Evolutionary conservation across 2,888 invertebrate genomes (phyloP), one percentile per base, ranked within the genome.

Genomic region (Tridacna crocea): DNA sequence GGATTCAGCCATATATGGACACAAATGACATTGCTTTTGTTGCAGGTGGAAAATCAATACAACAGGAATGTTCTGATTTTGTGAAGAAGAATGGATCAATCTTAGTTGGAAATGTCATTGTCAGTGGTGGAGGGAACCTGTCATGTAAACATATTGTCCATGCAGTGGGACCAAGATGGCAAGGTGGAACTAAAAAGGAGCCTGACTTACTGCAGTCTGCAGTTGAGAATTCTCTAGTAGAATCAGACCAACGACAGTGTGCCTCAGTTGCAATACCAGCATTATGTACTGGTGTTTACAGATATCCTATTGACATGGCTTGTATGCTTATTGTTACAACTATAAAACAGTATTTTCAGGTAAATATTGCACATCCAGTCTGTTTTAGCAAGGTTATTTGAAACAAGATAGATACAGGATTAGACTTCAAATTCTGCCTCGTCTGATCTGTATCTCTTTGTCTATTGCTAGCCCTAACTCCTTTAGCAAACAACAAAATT

Each of bases 181-280:
- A 80, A 47, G 83, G 81, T 17, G 86, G 87, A 10, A 75, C 58
- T 15, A 74, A 84, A 19, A 74, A 77, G 22, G 88, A 88, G 73
- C 80, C 83, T 27, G 61, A 79, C 8, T 51, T 72, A 19, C 74
- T 88, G 0, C 36, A 75, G 46, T 75, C 80, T 17, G 83, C 82
- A 2, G 74, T 88, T 0, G 8, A 68, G 1, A 76, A 73, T 24
- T 86, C 84, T 81, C 19, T 88, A 51, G 77, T 79, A 58, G 72
- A 80, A 48, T 60, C 80, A 3, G 74, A 82, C 24, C 75, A 83
- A 46, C 73, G 60, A 22, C 55, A 72, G 10, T 65, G 47, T 27
- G 79, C 48, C 11, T 87, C 89, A 2, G 87, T 92, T 12, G 90
- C 90, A 4, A 75, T 92, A n/a, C 92, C 92, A 27, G 91, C 91